Conservation (phyloP, 2,888 invertebrate species). For the Phytoseiulus persimilis region DNA sequence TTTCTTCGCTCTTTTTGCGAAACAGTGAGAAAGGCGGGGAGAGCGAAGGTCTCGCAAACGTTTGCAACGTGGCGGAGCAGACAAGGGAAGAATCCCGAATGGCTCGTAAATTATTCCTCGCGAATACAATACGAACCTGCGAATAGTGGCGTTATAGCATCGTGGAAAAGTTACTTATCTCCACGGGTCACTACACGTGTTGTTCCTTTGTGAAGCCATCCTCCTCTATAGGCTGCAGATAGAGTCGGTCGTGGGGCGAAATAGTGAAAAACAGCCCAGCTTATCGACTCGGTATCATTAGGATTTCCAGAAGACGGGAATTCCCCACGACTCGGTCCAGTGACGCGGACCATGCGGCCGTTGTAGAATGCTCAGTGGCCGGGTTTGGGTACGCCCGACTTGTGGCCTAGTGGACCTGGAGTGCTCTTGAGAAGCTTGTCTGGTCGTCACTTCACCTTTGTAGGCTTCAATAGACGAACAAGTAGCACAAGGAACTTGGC, state of each 20-base stretch:
- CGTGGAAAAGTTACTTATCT: neutral
- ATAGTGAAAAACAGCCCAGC: neutral
- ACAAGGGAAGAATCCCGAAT: neutral
- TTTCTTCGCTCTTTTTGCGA: neutral
- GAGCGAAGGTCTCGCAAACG: neutral
- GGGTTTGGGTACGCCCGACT: neutral
- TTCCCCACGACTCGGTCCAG: neutral
- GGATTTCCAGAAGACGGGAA: neutral
- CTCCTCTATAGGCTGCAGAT: neutral
- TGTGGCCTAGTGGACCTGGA: neutral
- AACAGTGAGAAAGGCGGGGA: neutral
- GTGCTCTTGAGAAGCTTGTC: neutral
- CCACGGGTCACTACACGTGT: neutral
- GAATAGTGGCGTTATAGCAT: neutral
- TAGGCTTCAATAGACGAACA: neutral
- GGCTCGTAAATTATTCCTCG: neutral
- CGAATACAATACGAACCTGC: neutral
- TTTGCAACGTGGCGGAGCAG: neutral
- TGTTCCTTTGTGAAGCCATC: neutral
- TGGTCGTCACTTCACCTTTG: neutral
- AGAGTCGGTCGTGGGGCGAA: neutral
- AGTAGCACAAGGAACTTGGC: neutral
- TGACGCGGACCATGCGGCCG: neutral
- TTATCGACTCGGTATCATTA: neutral
- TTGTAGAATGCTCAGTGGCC: neutral